Evolutionary conservation across 2,888 invertebrate species (phyloP).

Genomic region (Acrobasis suavella): DNA sequence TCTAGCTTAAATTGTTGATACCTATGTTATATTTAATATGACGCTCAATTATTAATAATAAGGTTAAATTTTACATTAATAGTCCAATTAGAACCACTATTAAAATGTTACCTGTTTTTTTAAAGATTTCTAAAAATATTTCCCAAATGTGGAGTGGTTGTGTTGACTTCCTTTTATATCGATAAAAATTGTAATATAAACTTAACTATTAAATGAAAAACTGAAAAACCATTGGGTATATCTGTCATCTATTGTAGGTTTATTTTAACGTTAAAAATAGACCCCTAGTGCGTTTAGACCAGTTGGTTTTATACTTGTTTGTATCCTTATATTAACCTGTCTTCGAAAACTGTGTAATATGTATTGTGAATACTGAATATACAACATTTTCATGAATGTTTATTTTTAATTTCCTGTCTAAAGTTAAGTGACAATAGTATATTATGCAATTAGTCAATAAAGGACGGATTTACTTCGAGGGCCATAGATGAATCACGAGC

Average conservation of each 20-base stretch:
- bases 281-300: constrained; percentile 8
- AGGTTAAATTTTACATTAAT: constrained; percentile 46
- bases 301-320: constrained; percentile 15
- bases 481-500: too few relatives aligned
- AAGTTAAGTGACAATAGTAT: too few relatives aligned
- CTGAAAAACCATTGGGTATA: neutral
- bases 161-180: constrained; percentile 41
- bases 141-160: constrained; percentile 45
- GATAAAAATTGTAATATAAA: constrained; percentile 34
- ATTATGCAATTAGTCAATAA: too few relatives aligned
- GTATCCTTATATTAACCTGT: constrained; percentile 24
- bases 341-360: constrained; percentile 34
- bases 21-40: constrained; percentile 54
- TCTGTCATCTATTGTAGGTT: constrained; percentile 6
- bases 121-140: constrained; percentile 19
- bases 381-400: constrained; percentile 61
- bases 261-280: constrained; percentile 7
- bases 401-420: constrained; percentile 30
- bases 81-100: constrained; percentile 55
- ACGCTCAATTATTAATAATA: constrained; percentile 71
- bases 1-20: constrained; percentile 38
- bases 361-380: constrained; percentile 65
- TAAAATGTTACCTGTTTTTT: constrained; percentile 26
- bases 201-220: constrained; percentile 8
- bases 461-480: too few relatives aligned